Evolutionary conservation across 35 echinoderm and acorn worm genomes (phyloP), one percentile per base, ranked within the genome.

Genomic region (Eucidaris tribuloides): DNA sequence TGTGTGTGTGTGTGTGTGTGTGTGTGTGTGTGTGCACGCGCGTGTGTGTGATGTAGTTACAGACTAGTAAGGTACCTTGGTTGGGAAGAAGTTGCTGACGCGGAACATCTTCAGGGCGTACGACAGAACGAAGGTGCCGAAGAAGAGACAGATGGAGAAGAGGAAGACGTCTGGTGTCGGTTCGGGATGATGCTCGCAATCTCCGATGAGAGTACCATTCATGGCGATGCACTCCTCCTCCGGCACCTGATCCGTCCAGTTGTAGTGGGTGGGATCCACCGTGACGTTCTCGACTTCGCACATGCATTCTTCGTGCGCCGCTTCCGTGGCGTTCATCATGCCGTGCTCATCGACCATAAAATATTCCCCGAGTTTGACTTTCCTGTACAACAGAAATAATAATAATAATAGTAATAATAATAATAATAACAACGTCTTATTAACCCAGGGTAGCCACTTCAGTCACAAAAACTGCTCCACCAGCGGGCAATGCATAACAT

Each of bases 141-240:
- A 58, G 80, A 96, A 96, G 32, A 96, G 93, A 0, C 84, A 80
- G 15, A 88, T 38, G 1, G 88, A 96, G 58, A 96, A 87, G 14
- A 96, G 44, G 65, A 96, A 96, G 13, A 96, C 93, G 45, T 96
- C 93, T 15, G 93, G 93, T 14, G 80, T 79, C 13, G 83, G 77
- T 4, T 85, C 81, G 45, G 83, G 77, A 48, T 85, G 82, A 3
- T 79, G 41, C 44, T 85, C 86, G 15, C 68, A 79, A 5, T 91
- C 78, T 57, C 88, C 88, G 19, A 42, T 71, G 2, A 96, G 58
- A 20, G 81, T 87, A 14, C 93, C 93, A 22, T 87, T 87, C 46
- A 79, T 32, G 39, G 68, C 22, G 17, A 58, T 55, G 45, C 93
- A 96, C 34, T 96, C 93, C 20, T 84, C 88, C 31, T 52, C 42